phyloP scores from a whole-genome alignment of 2,113 vertebrate genomes.

The Bambusicola thoracicus region DNA sequence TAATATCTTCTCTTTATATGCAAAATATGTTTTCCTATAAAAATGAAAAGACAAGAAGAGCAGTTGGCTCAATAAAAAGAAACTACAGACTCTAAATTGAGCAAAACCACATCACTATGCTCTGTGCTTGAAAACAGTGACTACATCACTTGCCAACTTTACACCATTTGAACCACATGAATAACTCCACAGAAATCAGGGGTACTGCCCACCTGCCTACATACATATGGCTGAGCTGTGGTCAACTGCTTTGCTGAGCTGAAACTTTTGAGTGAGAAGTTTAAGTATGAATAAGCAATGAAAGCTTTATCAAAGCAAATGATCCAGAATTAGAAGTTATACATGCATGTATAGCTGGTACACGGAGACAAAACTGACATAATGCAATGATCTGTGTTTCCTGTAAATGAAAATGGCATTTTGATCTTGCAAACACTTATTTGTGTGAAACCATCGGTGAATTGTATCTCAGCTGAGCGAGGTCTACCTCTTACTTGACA shows the following conservation, averaged over 20 bases:
- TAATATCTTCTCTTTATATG: not conserved
- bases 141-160: not conserved
- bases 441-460: not conserved
- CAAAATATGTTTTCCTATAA: not conserved
- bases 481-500: not conserved
- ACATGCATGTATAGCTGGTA: not conserved
- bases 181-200: not conserved
- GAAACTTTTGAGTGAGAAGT: not conserved
- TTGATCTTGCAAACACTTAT: not conserved
- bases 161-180: not conserved
- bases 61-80: not conserved
- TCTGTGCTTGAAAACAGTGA: not conserved
- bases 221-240: not conserved
- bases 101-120: not conserved
- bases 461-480: not conserved
- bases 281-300: not conserved
- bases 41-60: not conserved
- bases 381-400: not conserved
- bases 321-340: not conserved
- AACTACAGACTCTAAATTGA: constrained; percentile 4
- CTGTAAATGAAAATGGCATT: not conserved
- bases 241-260: not conserved
- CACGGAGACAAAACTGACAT: not conserved
- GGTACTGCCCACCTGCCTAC: not conserved
- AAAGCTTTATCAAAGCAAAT: not conserved